Conservation (phyloP, 2,797 vertebrate species). For the Geotrypetes seraphini region DNA sequence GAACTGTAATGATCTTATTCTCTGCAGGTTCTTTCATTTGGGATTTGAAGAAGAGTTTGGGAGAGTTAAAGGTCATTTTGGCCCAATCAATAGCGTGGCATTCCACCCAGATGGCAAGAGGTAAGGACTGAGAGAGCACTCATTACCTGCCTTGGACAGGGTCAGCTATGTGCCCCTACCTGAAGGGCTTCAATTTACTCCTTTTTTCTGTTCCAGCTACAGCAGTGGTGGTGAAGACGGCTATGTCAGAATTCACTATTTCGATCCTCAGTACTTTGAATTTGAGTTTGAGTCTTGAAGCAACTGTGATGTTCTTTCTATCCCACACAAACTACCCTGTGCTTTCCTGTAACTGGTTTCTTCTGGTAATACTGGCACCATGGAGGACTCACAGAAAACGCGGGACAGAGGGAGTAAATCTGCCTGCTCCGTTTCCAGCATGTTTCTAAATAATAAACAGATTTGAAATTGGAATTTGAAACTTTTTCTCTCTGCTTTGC, state of each 20-base stretch:
- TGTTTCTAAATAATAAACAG: too few species aligned
- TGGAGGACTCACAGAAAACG: too few species aligned
- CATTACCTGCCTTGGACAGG: too few species aligned
- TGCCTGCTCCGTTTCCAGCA: too few species aligned
- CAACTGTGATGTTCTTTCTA: not conserved
- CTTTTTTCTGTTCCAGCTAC: constrained; percentile 62
- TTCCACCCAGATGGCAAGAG: constrained; percentile 97
- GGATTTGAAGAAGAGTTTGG: constrained; percentile 96
- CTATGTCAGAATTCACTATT: constrained; percentile 92
- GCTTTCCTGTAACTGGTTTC: too few species aligned
- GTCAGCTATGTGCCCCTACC: too few species aligned
- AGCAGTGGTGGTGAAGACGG: constrained; percentile 95
- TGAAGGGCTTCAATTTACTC: not conserved
- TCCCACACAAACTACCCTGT: too few species aligned
- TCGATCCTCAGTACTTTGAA: constrained; percentile 94
- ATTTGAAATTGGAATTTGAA: too few species aligned
- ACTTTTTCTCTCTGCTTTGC: too few species aligned
- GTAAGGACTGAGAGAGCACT: constrained; percentile 34
- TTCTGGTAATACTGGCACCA: too few species aligned
- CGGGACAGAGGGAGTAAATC: too few species aligned
- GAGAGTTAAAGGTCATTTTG: constrained; percentile 93
- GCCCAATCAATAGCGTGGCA: constrained; percentile 92
- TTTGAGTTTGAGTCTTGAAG: constrained; percentile 81
- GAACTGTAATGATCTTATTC: not conserved
- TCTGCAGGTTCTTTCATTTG: constrained; percentile 87